Evolutionary conservation across 2,888 invertebrate genomes (phyloP).

Genomic region (Aphrophora alni): DNA sequence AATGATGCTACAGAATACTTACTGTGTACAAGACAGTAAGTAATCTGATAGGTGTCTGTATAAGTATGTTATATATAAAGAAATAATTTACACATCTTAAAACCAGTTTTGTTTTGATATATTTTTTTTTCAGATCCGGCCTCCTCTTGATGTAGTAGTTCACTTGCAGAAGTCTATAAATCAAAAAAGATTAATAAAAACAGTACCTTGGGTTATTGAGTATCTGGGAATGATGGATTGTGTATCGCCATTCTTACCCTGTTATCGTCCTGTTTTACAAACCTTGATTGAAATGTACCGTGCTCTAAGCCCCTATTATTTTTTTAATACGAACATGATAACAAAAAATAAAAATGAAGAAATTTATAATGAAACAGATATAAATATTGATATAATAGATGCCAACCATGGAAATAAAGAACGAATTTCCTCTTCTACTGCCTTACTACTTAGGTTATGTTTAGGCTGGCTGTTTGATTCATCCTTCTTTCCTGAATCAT

Average conservation of each 20-base stretch:
- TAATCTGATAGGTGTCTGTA: too few species aligned
- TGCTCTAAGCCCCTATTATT: not conserved
- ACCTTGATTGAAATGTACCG: slow-evolving; percentile 19
- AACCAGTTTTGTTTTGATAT: too few species aligned
- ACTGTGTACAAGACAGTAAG: too few species aligned
- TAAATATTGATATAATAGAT: too few species aligned
- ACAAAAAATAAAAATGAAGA: not conserved
- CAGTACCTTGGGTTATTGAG: slow-evolving; percentile 37
- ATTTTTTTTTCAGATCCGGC: slow-evolving; percentile 16
- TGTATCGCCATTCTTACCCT: slow-evolving; percentile 16
- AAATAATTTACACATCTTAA: too few species aligned
- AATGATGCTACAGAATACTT: too few species aligned
- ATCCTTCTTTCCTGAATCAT: slow-evolving; percentile 20
- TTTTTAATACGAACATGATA: not conserved
- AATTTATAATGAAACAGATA: too few species aligned
- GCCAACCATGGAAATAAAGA: not conserved
- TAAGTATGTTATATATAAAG: too few species aligned
- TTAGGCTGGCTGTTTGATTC: slow-evolving; percentile 37
- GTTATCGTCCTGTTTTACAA: slow-evolving; percentile 15
- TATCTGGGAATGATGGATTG: slow-evolving; percentile 38
- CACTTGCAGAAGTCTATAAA: slow-evolving; percentile 11
- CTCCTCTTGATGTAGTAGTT: slow-evolving; percentile 23
- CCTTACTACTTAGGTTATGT: slow-evolving; percentile 19
- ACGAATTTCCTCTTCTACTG: not conserved
- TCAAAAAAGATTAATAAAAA: slow-evolving; percentile 21